Percentiles rank a stretch among this genome's conserved stretches.
phyloP scores from a whole-genome alignment of 2,888 invertebrate species.

The Xestia ashworthii region DNA sequence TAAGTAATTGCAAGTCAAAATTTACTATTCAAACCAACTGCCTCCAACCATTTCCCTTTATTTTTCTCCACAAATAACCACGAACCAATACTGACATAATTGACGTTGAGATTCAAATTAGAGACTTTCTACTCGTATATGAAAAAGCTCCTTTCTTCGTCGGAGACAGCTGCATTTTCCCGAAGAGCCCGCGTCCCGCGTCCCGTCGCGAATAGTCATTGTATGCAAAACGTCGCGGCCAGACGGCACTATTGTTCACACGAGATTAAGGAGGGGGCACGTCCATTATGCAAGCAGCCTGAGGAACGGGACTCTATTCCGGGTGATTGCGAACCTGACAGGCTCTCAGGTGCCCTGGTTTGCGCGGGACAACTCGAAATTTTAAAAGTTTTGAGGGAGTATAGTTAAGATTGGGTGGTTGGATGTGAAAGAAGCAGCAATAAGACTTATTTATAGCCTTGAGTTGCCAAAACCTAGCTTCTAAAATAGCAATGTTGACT shows the following conservation, averaged over 20 bases:
- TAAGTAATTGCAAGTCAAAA: not conserved
- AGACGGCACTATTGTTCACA: conserved; percentile 85
- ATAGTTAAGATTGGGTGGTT: not conserved
- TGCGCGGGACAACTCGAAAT: conserved; percentile 23
- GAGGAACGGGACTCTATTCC: conserved; percentile 80
- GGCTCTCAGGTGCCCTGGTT: conserved; percentile 64
- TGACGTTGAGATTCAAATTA: conserved; percentile 68
- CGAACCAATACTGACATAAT: conserved; percentile 54
- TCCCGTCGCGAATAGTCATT: conserved; percentile 81
- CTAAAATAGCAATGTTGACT: not conserved
- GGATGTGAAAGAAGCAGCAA: not conserved
- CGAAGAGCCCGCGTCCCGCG: conserved; percentile 66
- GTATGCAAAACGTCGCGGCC: conserved; percentile 88
- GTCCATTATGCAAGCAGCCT: conserved; percentile 83
- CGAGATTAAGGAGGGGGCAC: conserved; percentile 84
- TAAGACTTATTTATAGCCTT: not conserved
- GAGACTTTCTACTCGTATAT: conserved; percentile 56
- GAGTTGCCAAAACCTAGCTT: not conserved
- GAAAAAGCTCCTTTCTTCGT: conserved; percentile 56
- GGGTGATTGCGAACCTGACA: conserved; percentile 81
- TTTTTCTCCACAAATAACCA: conserved; percentile 25
- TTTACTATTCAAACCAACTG: not conserved
- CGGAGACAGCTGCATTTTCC: conserved; percentile 76
- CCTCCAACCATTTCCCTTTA: conserved; percentile 1
- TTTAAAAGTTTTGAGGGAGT: conserved; percentile 5